These are phyloP conservation scores for Tuberolachnus salignus DNA, from an alignment of 2,888 invertebrate genomes.

Conservation along the genomic window DNA sequence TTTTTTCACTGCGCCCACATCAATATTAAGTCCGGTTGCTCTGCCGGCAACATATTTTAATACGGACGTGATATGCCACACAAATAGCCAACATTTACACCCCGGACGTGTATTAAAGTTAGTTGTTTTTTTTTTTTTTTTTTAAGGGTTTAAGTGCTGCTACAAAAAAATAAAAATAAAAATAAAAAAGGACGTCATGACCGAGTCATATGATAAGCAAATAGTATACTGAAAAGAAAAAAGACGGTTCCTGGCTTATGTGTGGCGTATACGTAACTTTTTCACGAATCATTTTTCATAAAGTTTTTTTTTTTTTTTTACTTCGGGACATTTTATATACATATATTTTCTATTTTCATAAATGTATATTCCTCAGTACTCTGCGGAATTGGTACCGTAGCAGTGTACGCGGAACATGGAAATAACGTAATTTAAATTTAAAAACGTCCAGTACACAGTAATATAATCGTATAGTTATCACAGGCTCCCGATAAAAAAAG, in stretches of 20 bases:
- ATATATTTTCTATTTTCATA: conserved; percentile 27
- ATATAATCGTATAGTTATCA: no score
- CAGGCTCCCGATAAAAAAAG: no score
- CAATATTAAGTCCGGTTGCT: conserved; percentile 51
- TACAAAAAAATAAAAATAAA: no score
- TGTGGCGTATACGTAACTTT: conserved; percentile 39
- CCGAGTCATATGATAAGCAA: conserved; percentile 43
- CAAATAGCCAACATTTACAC: conserved; percentile 56
- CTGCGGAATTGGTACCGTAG: conserved; percentile 25
- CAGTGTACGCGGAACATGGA: background rate
- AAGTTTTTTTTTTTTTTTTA: conserved; percentile 52
- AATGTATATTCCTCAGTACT: conserved; percentile 37
- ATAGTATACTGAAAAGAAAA: conserved; percentile 46
- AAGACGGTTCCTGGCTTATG: conserved; percentile 39
- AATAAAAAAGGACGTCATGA: conserved; percentile 47
- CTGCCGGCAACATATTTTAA: conserved; percentile 53
- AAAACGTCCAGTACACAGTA: no score
- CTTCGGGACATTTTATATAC: conserved; percentile 7
- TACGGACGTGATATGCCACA: conserved; percentile 55
- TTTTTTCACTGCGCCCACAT: conserved; percentile 42
- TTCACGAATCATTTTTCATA: conserved; percentile 52
- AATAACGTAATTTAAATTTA: conserved; percentile 3
- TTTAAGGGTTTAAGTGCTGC: conserved; percentile 51
- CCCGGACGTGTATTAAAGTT: conserved; percentile 44
- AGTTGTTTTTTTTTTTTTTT: conserved; percentile 8